Conservation (phyloP, 2,797 vertebrate genomes). For the Xerus rutilus region DNA sequence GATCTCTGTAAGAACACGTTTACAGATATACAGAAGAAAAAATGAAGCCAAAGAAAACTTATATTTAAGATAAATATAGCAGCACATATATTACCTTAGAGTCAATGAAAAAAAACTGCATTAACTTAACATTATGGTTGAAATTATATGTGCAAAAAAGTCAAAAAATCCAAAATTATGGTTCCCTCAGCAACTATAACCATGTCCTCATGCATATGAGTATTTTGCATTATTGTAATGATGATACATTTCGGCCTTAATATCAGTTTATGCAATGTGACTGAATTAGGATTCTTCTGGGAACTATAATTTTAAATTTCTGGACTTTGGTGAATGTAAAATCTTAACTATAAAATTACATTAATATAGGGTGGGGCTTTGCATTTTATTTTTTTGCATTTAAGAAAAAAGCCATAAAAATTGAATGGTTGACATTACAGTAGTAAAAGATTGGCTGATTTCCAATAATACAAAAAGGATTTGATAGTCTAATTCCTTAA, state of each 20-base stretch:
- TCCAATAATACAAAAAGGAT: constrained; percentile 59
- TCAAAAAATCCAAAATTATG: constrained; percentile 76
- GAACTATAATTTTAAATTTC: constrained; percentile 77
- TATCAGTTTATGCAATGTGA: constrained; percentile 70
- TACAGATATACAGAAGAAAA: constrained; percentile 64
- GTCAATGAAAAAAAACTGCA: constrained; percentile 69
- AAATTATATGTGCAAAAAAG: constrained; percentile 64
- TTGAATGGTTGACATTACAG: constrained; percentile 45
- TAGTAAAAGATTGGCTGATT: constrained; percentile 51
- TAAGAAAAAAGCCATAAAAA: constrained; percentile 54
- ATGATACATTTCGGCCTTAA: constrained; percentile 77
- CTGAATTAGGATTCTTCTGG: constrained; percentile 73
- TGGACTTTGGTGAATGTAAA: constrained; percentile 66
- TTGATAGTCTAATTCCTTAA: constrained; percentile 44
- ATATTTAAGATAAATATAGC: constrained; percentile 75
- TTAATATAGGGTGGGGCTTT: constrained; percentile 69
- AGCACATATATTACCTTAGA: constrained; percentile 75
- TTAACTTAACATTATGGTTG: constrained; percentile 75
- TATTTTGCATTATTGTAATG: constrained; percentile 76
- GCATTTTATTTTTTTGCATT: constrained; percentile 66
- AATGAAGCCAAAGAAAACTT: constrained; percentile 65
- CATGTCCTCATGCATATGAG: constrained; percentile 67
- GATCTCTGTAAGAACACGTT: constrained; percentile 78
- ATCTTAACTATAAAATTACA: constrained; percentile 74
- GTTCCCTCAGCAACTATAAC: constrained; percentile 81